Evolutionary conservation across 2,797 vertebrate genomes (phyloP).

Genomic region (Fringilla coelebs): DNA sequence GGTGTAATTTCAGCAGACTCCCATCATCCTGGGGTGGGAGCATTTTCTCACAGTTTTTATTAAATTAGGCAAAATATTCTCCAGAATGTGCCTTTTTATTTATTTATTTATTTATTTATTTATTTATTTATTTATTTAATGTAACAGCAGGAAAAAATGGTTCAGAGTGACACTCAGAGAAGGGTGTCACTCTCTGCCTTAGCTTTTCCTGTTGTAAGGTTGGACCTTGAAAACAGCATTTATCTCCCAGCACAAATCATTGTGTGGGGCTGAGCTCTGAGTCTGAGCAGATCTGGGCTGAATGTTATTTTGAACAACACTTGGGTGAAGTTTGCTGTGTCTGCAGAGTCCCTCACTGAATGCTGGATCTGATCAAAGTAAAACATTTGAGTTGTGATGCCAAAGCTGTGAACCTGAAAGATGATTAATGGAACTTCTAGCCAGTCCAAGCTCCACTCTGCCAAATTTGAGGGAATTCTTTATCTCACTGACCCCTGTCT

Average conservation of each 20-base stretch:
- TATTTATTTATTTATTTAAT: background rate
- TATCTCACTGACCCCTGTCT: background rate
- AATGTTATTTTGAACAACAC: background rate
- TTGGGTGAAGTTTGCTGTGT: background rate
- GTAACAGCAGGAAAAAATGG: background rate
- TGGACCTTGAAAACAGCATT: background rate
- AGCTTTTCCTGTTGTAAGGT: background rate
- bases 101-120: background rate
- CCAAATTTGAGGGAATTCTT: background rate
- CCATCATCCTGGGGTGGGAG: background rate
- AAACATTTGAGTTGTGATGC: background rate
- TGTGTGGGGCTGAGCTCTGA: background rate
- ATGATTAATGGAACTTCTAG: background rate
- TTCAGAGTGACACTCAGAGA: background rate
- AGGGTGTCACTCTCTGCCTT: background rate
- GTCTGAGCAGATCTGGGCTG: background rate
- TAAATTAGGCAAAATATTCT: background rate
- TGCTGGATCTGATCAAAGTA: background rate
- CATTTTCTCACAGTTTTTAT: background rate
- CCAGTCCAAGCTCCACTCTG: background rate
- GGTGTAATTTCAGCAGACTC: background rate
- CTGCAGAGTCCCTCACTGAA: background rate
- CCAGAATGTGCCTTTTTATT: background rate
- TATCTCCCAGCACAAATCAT: background rate
- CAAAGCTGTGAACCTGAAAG: background rate